Evolutionary conservation across 64 coral and sea anemone genomes (phyloP).

Genomic region (Anthopleura sola): DNA sequence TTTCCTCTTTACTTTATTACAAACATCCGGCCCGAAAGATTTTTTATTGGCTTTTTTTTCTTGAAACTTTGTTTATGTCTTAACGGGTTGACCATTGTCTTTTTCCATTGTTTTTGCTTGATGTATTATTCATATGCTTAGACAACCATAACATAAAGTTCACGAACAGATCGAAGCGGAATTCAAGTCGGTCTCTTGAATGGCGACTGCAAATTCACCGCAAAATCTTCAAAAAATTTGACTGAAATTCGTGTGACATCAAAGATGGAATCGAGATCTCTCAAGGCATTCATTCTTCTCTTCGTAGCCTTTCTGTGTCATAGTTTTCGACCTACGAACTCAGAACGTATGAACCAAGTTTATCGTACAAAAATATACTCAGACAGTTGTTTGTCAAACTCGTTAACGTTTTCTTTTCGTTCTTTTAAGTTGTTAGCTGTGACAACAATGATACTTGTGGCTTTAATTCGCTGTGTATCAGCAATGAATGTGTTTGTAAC

Average conservation of each 20-base stretch:
- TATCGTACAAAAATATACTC: not conserved
- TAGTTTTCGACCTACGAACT: not conserved
- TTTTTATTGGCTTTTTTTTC: no score
- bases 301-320: not conserved
- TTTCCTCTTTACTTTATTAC: no score
- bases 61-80: no score
- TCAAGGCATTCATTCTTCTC: not conserved
- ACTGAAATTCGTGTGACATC: not conserved
- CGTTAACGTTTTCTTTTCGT: not conserved
- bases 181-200: not conserved
- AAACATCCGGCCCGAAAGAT: no score
- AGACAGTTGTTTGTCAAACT: not conserved
- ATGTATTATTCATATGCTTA: constrained; percentile 1
- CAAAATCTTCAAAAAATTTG: not conserved
- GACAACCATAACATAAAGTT: not conserved
- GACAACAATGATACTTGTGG: not conserved
- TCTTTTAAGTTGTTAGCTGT: not conserved
- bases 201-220: not conserved
- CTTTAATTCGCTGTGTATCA: not conserved
- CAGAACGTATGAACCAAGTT: not conserved
- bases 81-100: not conserved
- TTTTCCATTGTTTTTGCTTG: not conserved
- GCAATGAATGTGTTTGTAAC: not conserved
- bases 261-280: not conserved
- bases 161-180: not conserved